Evolutionary conservation across 2,113 vertebrate species (phyloP), one percentile per base, ranked within the genome.

Genomic region (Phalacrocorax pelagicus): DNA sequence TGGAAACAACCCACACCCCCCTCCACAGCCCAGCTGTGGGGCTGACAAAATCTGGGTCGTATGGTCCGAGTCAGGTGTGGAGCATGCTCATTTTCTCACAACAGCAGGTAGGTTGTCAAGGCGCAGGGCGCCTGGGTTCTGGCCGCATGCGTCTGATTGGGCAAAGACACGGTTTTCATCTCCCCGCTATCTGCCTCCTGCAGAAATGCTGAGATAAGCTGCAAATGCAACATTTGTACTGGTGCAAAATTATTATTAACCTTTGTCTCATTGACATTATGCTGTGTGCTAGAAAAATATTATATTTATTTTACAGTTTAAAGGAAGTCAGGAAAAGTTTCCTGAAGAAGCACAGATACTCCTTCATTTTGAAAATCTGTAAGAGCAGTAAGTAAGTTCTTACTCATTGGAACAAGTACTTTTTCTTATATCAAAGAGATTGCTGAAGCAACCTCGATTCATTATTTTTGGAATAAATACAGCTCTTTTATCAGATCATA

Each of bases 1-100:
- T 0, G 18, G 57, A n/a, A 75, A 40, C 14, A 42, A 20, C 9
- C 3, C 18, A 15, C 59, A 49, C 3, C 8, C 3, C 9, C 23
- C 59, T 90, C 10, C 55, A 27, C 40, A 74, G 0, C 9, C 47
- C 44, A 14, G 5, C 23, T 22, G 7, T 11, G 49, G 40, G 63
- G 24, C 65, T 46, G 8, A 34, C 57, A 40, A 59, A 17, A 44
- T 11, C 61, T 12, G 26, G 42, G 32, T 32, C 38, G 34, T 2
- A 5, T 40, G 15, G 40, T 8, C 11, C 1, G 0, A 16, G 21
- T 26, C 81, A n/a, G 81, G 12, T 2, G 1, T 1, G 38, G 5
- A 44, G 44, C 78, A 55, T 14, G 3, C 9, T 5, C 3, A 1
- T 15, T 9, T 30, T 54, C 61, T 74, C 49, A 27, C 12, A 42